A percentile compares a stretch with the other conserved stretches of the same genome.
Conservation (phyloP, 2,797 vertebrate species). For the Acipenser oxyrinchus region DNA sequence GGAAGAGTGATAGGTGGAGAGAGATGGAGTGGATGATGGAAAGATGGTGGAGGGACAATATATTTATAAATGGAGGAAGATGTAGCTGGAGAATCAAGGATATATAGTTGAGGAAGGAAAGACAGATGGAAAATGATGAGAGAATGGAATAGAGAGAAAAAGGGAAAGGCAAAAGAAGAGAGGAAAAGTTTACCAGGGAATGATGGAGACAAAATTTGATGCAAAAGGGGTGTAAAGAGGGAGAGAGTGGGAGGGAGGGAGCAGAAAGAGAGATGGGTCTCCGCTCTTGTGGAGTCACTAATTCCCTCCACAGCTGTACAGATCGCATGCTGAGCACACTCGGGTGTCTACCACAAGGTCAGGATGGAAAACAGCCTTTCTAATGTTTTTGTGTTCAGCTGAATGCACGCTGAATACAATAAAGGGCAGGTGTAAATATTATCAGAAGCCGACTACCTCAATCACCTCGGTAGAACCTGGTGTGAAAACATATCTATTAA, state of each 20-base stretch:
- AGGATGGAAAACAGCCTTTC: too few species aligned
- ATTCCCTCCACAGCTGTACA: slow-evolving; percentile 4
- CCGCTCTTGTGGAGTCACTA: background rate
- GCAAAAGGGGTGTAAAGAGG: background rate
- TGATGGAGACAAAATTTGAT: slow-evolving; percentile 30
- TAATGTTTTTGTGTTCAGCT: too few species aligned
- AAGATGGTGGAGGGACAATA: slow-evolving; percentile 26
- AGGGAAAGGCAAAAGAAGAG: background rate
- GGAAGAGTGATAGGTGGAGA: slow-evolving; percentile 15
- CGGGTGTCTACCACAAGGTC: background rate
- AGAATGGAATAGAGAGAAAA: slow-evolving; percentile 18
- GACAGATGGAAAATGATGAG: slow-evolving; percentile 15
- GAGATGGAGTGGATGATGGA: slow-evolving; percentile 17
- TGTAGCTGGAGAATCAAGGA: slow-evolving; percentile 15
- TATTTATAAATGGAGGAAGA: slow-evolving; percentile 16
- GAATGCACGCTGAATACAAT: too few species aligned
- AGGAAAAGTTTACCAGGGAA: slow-evolving; percentile 10
- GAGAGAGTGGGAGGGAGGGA: background rate
- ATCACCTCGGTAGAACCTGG: slow-evolving; percentile 8
- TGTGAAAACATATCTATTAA: slow-evolving; percentile 32
- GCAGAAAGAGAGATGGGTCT: background rate
- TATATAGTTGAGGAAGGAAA: slow-evolving; percentile 20
- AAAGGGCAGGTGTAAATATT: too few species aligned
- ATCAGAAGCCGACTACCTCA: too few species aligned
- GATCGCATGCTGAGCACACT: background rate